phyloP scores from a whole-genome alignment of 2,888 invertebrate species.

The Ecdyonurus torrentis region DNA sequence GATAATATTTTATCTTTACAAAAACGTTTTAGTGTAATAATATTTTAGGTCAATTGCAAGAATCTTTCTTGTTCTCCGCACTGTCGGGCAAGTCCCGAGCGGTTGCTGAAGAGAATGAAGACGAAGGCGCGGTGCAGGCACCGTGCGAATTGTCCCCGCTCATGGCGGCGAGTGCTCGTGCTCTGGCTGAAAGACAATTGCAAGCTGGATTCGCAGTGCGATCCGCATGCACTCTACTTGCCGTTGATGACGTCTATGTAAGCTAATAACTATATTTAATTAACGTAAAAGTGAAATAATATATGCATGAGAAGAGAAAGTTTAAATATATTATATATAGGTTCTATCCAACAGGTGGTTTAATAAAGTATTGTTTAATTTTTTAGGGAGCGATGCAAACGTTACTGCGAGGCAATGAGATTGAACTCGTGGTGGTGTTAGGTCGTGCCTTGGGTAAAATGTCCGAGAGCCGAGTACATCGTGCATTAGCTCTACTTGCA shows the following conservation, averaged over 20 bases:
- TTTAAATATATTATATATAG: too few species aligned
- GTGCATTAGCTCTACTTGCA: background rate
- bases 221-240: slow-evolving; percentile 26
- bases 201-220: slow-evolving; percentile 23
- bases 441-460: slow-evolving; percentile 15
- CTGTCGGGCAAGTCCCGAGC: background rate
- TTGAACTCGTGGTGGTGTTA: slow-evolving; percentile 24
- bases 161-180: slow-evolving; percentile 16
- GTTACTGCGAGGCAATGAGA: slow-evolving; percentile 25
- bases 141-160: slow-evolving; percentile 7
- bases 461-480: background rate
- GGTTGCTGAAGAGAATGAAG: background rate
- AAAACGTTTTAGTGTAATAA: too few species aligned
- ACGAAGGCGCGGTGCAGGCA: background rate
- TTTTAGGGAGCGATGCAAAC: slow-evolving; percentile 23
- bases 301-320: too few species aligned
- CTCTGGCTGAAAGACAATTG: slow-evolving; percentile 22
- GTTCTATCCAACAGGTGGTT: too few species aligned
- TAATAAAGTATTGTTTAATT: too few species aligned
- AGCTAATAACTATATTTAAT: background rate
- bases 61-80: background rate
- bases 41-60: background rate
- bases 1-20: too few species aligned
- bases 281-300: too few species aligned
- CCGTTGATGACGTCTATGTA: slow-evolving; percentile 21